Percentiles rank a stretch among this genome's conserved stretches.
Conservation (phyloP, 2,888 invertebrate species). For the Tholera decimalis region DNA sequence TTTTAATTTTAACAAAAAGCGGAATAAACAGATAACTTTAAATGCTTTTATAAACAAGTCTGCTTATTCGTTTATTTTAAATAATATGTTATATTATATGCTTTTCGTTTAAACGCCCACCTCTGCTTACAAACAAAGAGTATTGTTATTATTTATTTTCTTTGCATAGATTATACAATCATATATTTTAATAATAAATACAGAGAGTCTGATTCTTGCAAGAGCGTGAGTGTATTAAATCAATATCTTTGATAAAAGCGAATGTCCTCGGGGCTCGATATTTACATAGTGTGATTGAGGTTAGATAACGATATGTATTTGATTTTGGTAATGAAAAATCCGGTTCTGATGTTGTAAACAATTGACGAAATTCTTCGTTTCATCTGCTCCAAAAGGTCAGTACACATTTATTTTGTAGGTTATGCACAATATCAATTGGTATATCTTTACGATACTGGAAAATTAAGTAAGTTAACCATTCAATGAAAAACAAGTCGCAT, state of each 20-base stretch:
- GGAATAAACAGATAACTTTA: too few relatives aligned
- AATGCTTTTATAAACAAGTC: too few relatives aligned
- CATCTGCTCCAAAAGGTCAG: slow-evolving; percentile 50
- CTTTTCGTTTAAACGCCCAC: too few relatives aligned
- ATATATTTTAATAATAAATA: too few relatives aligned
- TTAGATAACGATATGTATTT: slow-evolving; percentile 3
- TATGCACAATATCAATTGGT: neutral
- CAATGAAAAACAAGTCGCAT: neutral
- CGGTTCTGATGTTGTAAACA: slow-evolving; percentile 8
- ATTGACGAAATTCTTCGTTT: slow-evolving; percentile 33
- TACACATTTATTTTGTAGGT: slow-evolving; percentile 12
- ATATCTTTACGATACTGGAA: neutral
- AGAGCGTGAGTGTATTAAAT: slow-evolving; percentile 28
- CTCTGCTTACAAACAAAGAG: too few relatives aligned
- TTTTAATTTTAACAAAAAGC: too few relatives aligned
- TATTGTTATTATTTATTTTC: too few relatives aligned
- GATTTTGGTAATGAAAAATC: slow-evolving; percentile 15
- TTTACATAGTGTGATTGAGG: neutral
- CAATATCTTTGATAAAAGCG: slow-evolving; percentile 22
- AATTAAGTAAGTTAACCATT: neutral
- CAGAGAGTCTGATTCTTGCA: slow-evolving; percentile 13
- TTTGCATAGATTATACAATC: too few relatives aligned
- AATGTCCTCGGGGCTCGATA: neutral
- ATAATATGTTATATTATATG: too few relatives aligned
- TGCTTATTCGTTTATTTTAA: too few relatives aligned